phyloP scores from a whole-genome alignment of 2,113 vertebrate species.

The Phyllostomus discolor region DNA sequence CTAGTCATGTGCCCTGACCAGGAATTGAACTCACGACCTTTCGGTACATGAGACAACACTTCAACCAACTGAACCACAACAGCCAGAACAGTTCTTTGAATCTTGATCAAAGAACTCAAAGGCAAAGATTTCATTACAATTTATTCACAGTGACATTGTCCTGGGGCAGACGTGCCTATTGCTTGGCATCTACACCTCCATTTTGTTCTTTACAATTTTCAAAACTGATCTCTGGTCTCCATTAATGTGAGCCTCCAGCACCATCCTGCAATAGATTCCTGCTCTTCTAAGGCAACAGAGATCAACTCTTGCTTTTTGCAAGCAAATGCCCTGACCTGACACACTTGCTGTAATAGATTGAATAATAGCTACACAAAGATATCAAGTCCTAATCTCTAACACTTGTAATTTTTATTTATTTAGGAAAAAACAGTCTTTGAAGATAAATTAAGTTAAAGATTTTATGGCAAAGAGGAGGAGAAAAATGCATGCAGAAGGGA shows the following conservation, averaged over 20 bases:
- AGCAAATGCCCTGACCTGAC: not conserved
- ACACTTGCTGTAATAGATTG: not conserved
- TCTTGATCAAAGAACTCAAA: not conserved
- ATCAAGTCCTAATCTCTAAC: not conserved
- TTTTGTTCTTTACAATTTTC: not conserved
- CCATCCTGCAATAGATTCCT: not conserved
- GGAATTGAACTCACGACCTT: too few species aligned
- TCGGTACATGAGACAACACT: too few species aligned
- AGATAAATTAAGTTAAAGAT: not conserved
- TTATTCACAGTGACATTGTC: not conserved
- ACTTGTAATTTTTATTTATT: not conserved
- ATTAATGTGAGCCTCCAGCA: not conserved
- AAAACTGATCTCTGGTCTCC: not conserved
- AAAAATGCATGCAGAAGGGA: not conserved
- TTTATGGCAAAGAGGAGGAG: not conserved
- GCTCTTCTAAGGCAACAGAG: not conserved
- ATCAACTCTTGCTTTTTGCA: not conserved
- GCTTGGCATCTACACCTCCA: not conserved
- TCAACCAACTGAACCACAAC: too few species aligned
- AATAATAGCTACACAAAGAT: not conserved
- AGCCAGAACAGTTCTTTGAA: not conserved
- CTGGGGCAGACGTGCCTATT: not conserved
- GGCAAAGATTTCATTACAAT: not conserved
- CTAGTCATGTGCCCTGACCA: too few species aligned
- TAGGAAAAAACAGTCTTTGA: not conserved